Evolutionary conservation across 2,888 invertebrate species (phyloP), one percentile per base, ranked within the genome.

Genomic region (Trissolcus brochymenae): DNA sequence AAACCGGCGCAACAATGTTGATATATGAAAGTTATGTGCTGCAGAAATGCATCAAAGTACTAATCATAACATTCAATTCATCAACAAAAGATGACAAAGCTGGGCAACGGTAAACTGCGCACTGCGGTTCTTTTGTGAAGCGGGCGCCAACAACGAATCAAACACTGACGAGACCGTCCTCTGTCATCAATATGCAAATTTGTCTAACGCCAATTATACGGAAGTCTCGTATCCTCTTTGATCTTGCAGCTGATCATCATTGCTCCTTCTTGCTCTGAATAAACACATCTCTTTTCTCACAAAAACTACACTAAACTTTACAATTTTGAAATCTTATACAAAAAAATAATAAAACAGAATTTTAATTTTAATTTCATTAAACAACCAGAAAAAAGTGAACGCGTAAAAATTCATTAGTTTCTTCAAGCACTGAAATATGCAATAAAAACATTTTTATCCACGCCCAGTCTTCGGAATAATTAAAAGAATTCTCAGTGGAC

Each of bases 161-260:
- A 82, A 84, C 77, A 79, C 74, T 81, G 80, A 76, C 78, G 81
- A 84, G 83, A 84, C 82, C 84, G 84, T 84, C 55, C 82, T 82
- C 85, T 86, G 85, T 87, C 87, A 87, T 88, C 87, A 88, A 88
- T 88, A 88, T 88, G 88, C 86, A 88, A 88, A 88, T 88, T 85
- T 82, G 82, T 82, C 84, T 85, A 87, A 85, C 85, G 86, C 87
- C 87, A 88, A 88, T 88, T 88, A 88, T 87, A 88, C 88, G 86
- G 86, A 86, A 88, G 87, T 87, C 84, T 82, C 81, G 82, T 83
- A 84, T 81, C 85, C 83, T 85, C 88, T 88, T 88, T 88, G 88
- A 88, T 88, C 86, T 87, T 82, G 79, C 82, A 82, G 81, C 82
- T 82, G 80, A 82, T 83, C 67, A 71, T 78, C 74, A 75, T 74